phyloP scores from a whole-genome alignment of 2,797 vertebrate species.

The Sebastes baramenuke region DNA sequence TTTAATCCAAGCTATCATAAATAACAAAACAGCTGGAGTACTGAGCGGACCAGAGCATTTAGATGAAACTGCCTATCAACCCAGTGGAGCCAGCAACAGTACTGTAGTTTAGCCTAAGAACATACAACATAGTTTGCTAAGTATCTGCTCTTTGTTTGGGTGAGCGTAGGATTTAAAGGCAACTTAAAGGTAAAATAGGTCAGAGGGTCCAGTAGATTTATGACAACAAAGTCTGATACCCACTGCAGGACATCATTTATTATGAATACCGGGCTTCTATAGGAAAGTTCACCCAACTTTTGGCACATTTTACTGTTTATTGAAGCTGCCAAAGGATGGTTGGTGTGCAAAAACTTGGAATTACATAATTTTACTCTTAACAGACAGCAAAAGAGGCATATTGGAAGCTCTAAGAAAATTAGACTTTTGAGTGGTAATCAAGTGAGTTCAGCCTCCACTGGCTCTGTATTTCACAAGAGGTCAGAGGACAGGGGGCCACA shows the following conservation, averaged over 20 bases:
- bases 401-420: background rate
- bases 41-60: background rate
- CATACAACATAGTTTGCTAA: background rate
- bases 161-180: background rate
- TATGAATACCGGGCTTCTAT: background rate
- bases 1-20: background rate
- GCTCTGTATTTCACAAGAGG: constrained; percentile 25
- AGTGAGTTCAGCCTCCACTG: constrained; percentile 15
- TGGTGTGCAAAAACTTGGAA: background rate
- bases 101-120: background rate
- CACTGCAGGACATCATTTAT: background rate
- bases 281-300: background rate
- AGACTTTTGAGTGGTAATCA: constrained; percentile 29
- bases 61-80: background rate
- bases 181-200: background rate
- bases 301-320: background rate
- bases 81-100: no score
- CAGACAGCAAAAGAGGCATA: background rate
- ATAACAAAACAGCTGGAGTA: background rate
- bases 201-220: background rate
- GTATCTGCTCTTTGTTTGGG: background rate
- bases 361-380: background rate
- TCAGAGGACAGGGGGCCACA: background rate
- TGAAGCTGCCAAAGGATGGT: background rate
- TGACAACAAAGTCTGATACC: background rate